These are phyloP conservation scores for Caenorhabditis sp. DNA, from an alignment of 2,888 invertebrate genomes.

Conservation along the genomic window DNA sequence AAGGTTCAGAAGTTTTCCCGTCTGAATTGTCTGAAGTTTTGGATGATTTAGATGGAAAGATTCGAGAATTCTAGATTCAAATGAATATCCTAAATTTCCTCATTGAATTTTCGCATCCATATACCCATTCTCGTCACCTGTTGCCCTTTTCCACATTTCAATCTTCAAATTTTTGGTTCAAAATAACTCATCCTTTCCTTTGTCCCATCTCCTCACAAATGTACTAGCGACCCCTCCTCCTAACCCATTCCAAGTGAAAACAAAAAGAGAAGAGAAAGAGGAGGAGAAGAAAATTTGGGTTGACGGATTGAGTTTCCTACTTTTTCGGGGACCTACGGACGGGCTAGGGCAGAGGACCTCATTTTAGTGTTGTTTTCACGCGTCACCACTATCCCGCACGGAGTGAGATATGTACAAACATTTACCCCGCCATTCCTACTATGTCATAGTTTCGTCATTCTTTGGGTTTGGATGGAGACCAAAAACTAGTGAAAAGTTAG, in stretches of 20 bases:
- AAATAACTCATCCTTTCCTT: conserved; percentile 15
- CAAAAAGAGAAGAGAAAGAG: background rate
- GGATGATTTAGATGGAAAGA: no score
- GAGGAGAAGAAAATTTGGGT: conserved; percentile 20
- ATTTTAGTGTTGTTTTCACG: conserved; percentile 5
- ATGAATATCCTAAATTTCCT: no score
- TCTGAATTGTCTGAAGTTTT: no score
- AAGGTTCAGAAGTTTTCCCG: no score
- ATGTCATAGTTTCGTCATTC: background rate
- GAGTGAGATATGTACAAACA: background rate
- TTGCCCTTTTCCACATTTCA: background rate
- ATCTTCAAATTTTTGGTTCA: no score
- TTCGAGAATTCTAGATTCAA: no score
- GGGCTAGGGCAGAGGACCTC: background rate
- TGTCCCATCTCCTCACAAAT: background rate
- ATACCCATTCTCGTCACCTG: background rate
- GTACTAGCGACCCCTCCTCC: background rate
- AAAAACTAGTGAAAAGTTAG: no score
- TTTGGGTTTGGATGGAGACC: no score
- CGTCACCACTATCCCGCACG: background rate
- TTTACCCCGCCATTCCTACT: background rate
- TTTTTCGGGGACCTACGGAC: background rate
- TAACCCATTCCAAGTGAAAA: background rate
- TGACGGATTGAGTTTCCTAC: conserved; percentile 41
- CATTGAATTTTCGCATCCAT: background rate